Evolutionary conservation across 2,113 vertebrate species (phyloP).

Genomic region (Origma solitaria): DNA sequence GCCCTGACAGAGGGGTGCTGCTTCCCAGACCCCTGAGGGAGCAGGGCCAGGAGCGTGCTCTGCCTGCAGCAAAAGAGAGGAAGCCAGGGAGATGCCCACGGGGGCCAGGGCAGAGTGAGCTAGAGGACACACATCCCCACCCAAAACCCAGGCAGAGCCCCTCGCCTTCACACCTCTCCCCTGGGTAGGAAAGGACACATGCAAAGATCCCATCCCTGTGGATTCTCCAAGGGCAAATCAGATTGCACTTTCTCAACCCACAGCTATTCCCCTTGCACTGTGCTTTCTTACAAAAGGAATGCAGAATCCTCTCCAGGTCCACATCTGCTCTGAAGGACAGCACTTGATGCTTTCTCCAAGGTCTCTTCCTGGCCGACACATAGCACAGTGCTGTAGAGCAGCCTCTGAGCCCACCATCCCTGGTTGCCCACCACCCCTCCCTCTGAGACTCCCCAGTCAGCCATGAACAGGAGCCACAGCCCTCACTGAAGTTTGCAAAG

Average conservation of each 20-base stretch:
- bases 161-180: not conserved
- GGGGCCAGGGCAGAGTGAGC: fast-evolving
- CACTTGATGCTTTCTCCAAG: not conserved
- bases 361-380: not conserved
- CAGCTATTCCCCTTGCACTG: not conserved
- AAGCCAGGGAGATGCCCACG: not conserved
- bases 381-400: no score
- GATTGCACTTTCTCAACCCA: not conserved
- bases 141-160: not conserved
- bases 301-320: not conserved
- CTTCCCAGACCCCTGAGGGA: not conserved
- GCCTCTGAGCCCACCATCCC: not conserved
- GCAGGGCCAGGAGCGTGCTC: not conserved
- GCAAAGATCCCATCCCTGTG: not conserved
- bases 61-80: not conserved
- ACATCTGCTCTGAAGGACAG: not conserved
- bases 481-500: not conserved
- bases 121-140: not conserved
- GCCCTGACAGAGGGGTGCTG: not conserved
- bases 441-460: not conserved
- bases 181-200: not conserved
- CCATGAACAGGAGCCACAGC: not conserved
- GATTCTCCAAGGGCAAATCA: not conserved
- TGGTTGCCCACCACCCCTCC: not conserved
- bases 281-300: not conserved